Evolutionary conservation across 1,140 invertebrate genomes (phyloP).

Genomic region (Caenorhabditis inopinata): DNA sequence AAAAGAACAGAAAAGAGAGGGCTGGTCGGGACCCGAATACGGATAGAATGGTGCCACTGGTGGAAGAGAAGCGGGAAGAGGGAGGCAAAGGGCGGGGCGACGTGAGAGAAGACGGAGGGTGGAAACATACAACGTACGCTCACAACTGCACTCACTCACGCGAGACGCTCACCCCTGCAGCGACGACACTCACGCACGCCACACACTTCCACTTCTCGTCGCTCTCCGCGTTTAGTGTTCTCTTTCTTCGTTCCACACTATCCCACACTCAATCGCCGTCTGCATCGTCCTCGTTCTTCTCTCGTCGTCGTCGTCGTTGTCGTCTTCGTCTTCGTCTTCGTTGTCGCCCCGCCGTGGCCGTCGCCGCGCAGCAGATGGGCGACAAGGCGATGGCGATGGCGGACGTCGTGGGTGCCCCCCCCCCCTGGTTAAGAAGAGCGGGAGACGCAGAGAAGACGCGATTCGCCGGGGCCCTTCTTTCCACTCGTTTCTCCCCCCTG

Average conservation of each 20-base stretch:
- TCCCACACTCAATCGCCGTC: too few species aligned
- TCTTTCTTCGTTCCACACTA: not conserved
- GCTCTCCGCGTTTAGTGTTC: not conserved
- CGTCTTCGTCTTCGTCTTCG: too few species aligned
- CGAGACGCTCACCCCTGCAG: too few species aligned
- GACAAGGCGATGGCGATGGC: not conserved
- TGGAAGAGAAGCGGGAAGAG: not conserved
- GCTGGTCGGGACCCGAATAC: not conserved
- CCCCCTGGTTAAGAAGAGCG: too few species aligned
- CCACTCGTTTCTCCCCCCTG: too few species aligned
- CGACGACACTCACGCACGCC: not conserved
- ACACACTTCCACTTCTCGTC: not conserved
- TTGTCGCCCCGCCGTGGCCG: not conserved
- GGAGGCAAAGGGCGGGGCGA: not conserved
- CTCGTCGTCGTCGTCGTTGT: too few species aligned
- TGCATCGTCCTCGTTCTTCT: too few species aligned
- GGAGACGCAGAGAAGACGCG: not conserved
- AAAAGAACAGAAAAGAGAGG: not conserved
- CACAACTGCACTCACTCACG: too few species aligned
- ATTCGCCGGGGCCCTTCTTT: too few species aligned
- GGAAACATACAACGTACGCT: not conserved
- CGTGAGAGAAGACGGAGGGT: not conserved
- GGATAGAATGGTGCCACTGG: not conserved
- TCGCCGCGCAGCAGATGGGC: too few species aligned
- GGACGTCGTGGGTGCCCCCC: not conserved